These are phyloP conservation scores for Dicrurus megarhynchus DNA, from an alignment of 2,113 vertebrate species.

Conservation along the genomic window DNA sequence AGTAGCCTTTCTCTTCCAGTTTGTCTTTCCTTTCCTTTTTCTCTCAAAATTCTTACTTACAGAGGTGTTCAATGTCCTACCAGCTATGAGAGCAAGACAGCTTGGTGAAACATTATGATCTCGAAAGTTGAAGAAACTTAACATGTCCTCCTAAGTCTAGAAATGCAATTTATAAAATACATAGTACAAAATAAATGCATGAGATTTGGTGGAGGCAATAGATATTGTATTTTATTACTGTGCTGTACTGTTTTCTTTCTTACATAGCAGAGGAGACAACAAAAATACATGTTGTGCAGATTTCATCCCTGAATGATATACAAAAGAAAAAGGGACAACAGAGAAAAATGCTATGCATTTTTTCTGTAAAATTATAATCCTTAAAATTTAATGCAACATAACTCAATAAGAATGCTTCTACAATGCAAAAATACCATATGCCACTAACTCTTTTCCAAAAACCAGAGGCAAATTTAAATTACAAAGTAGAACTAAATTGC, in stretches of 20 bases:
- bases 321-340: not conserved
- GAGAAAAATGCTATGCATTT: not conserved
- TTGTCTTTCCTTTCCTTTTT: not conserved
- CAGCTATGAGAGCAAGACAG: not conserved
- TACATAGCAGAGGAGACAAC: not conserved
- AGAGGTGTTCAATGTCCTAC: not conserved
- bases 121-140: not conserved
- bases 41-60: not conserved
- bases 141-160: not conserved
- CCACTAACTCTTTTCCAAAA: not conserved
- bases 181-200: not conserved
- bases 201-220: not conserved
- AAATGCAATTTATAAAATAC: not conserved
- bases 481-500: not conserved
- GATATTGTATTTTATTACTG: not conserved
- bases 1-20: not conserved
- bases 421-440: not conserved
- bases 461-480: not conserved
- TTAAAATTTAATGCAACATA: not conserved
- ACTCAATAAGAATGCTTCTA: not conserved
- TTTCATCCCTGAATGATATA: not conserved
- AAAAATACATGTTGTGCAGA: not conserved
- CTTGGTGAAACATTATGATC: not conserved
- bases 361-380: not conserved
- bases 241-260: not conserved